Evolutionary conservation across 1,140 invertebrate species (phyloP).

Genomic region (Bombus confusus): DNA sequence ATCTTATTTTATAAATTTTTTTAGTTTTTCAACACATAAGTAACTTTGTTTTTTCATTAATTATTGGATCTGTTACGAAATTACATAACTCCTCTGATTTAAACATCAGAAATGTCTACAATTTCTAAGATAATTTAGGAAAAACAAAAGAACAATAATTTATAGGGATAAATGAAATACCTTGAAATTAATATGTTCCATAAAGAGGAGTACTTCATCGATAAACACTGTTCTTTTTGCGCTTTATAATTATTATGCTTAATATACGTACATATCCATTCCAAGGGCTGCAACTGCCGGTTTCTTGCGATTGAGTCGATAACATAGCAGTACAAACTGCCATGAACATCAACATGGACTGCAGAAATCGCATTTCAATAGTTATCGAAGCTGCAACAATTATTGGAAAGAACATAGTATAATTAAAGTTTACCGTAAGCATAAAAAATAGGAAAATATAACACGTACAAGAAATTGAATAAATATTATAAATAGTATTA

Average conservation of each 20-base stretch:
- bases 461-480: background rate
- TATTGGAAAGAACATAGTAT: background rate
- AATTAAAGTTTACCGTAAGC: background rate
- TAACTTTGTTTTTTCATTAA: no score
- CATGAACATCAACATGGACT: conserved; percentile 11
- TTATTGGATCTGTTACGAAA: no score
- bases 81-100: no score
- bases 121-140: no score
- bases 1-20: no score
- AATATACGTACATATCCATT: conserved; percentile 41
- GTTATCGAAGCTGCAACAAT: conserved; percentile 9
- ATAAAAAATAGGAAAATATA: background rate
- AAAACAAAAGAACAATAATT: no score
- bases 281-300: background rate
- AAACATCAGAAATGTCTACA: no score
- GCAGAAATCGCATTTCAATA: conserved; percentile 25
- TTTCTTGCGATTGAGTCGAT: background rate
- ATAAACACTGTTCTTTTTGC: no score
- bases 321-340: background rate
- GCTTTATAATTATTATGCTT: background rate
- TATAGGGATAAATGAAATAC: no score
- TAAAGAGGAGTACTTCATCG: no score
- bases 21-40: no score
- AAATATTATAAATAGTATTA: background rate
- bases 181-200: no score